A percentile compares a stretch with the other conserved stretches of the same genome.
Conservation (phyloP, 2,113 vertebrate genomes). For the Hyla sarda region DNA sequence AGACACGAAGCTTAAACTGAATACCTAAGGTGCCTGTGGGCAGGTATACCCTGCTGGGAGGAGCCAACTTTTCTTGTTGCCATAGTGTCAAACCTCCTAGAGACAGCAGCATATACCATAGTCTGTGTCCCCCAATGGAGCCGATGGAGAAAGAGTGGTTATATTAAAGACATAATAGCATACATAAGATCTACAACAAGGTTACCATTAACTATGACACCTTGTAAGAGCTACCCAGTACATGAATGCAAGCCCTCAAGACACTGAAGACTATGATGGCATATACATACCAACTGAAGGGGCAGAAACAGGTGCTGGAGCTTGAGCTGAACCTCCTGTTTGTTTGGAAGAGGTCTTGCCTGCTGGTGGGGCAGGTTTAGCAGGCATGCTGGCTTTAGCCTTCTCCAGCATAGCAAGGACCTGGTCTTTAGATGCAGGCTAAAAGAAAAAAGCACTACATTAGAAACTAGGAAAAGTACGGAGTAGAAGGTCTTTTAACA, state of each 20-base stretch:
- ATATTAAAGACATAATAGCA: background rate
- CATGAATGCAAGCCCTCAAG: background rate
- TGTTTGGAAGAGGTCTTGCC: constrained; percentile 77
- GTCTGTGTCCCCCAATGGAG: too few relatives aligned
- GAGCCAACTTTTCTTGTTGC: too few relatives aligned
- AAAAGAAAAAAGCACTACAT: background rate
- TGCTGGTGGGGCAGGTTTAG: constrained; percentile 83
- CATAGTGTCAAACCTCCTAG: too few relatives aligned
- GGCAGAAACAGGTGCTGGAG: constrained; percentile 36
- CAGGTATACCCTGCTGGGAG: too few relatives aligned
- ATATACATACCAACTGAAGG: constrained; percentile 18
- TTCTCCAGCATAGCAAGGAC: constrained; percentile 93
- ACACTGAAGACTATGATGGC: accelerated
- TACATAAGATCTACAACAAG: background rate
- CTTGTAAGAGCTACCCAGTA: background rate
- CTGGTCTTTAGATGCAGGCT: constrained; percentile 97
- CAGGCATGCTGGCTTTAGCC: constrained; percentile 90
- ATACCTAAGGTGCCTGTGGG: too few relatives aligned
- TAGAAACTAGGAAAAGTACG: background rate
- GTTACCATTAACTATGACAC: background rate
- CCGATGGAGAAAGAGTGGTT: too few relatives aligned
- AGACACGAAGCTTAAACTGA: too few relatives aligned
- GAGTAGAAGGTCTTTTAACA: too few relatives aligned
- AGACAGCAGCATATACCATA: too few relatives aligned
- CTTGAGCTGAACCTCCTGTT: constrained; percentile 67